A percentile compares a stretch with the other conserved stretches of the same genome.
These are phyloP conservation scores for Periplaneta americana DNA, from an alignment of 1,140 invertebrate species.

Conservation along the genomic window DNA sequence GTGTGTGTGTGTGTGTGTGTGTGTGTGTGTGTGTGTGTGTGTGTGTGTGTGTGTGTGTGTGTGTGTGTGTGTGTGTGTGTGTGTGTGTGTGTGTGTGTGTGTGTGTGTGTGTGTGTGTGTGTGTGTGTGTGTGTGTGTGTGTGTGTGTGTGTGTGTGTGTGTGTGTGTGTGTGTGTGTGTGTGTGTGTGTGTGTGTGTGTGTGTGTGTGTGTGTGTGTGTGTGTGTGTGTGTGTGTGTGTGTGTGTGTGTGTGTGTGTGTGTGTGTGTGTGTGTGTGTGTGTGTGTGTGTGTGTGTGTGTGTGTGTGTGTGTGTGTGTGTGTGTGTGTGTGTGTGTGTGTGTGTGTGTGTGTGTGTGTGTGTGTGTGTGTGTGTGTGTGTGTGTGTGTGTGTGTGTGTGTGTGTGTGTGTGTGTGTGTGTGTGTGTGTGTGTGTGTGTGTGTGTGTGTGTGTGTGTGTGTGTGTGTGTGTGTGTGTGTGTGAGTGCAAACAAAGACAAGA, in stretches of 20 bases:
- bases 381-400: background rate
- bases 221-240: constrained; percentile 24
- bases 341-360: background rate
- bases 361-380: background rate
- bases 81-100: constrained; percentile 24
- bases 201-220: constrained; percentile 22
- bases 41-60: constrained; percentile 26
- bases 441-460: background rate
- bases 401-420: background rate
- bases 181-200: constrained; percentile 18
- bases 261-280: constrained; percentile 25
- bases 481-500: too few species aligned
- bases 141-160: constrained; percentile 19
- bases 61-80: constrained; percentile 31
- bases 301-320: constrained; percentile 24
- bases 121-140: constrained; percentile 19
- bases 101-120: constrained; percentile 20
- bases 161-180: constrained; percentile 19
- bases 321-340: background rate
- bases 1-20: constrained; percentile 21
- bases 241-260: constrained; percentile 22
- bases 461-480: background rate
- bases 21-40: constrained; percentile 21
- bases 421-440: background rate
- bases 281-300: constrained; percentile 23